These are phyloP conservation scores for Solen grandis DNA, from an alignment of 1,140 invertebrate genomes.

Conservation along the genomic window DNA sequence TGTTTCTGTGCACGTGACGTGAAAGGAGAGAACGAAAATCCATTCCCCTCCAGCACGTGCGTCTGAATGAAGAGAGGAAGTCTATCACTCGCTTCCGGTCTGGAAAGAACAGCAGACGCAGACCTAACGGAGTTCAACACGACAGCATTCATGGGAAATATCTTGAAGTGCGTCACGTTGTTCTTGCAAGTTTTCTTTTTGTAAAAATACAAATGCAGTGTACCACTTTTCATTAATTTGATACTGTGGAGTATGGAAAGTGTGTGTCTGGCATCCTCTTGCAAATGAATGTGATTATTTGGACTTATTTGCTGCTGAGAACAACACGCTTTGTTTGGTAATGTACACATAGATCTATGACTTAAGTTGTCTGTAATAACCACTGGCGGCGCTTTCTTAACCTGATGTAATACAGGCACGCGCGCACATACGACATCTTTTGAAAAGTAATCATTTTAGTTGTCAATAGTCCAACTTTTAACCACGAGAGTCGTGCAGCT, in stretches of 20 bases:
- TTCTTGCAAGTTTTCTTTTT: background rate
- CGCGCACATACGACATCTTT: too few relatives aligned
- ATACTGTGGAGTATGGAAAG: background rate
- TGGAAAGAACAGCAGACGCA: background rate
- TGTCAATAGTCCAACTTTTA: too few relatives aligned
- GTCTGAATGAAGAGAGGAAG: slow-evolving; percentile 22
- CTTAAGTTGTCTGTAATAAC: background rate
- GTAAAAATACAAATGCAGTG: slow-evolving; percentile 34
- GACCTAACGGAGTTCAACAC: slow-evolving; percentile 13
- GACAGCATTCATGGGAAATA: slow-evolving; percentile 18
- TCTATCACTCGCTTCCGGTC: background rate
- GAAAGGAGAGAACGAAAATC: slow-evolving; percentile 37
- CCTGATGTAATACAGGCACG: background rate
- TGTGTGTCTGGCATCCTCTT: too few relatives aligned
- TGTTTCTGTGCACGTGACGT: background rate
- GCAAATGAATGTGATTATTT: background rate
- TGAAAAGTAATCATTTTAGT: too few relatives aligned
- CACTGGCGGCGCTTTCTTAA: background rate
- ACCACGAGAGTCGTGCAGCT: too few relatives aligned
- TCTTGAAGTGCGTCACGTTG: slow-evolving; percentile 10
- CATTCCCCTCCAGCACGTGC: slow-evolving; percentile 26
- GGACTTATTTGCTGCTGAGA: background rate
- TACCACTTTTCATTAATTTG: background rate
- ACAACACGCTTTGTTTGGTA: background rate
- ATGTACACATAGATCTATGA: background rate